Percentiles rank a stretch among this genome's conserved stretches.
phyloP scores from a whole-genome alignment of 1,140 invertebrate species.

The Asobara japonica region DNA sequence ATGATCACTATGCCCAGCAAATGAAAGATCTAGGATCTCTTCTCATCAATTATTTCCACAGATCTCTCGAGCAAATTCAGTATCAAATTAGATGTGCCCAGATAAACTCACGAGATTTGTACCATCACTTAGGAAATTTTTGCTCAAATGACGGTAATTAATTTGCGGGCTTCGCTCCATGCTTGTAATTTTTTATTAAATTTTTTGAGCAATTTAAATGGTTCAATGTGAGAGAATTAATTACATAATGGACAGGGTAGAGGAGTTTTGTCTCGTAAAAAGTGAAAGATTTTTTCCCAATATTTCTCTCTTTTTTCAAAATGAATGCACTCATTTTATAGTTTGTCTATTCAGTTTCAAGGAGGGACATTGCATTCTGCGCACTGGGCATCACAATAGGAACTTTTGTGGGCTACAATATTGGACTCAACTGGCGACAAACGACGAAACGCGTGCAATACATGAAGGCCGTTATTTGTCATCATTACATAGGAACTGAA shows the following conservation, averaged over 20 bases:
- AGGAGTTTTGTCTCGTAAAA: too few species aligned
- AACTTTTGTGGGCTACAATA: constrained; percentile 63
- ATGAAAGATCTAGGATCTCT: constrained; percentile 51
- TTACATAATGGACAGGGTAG: too few species aligned
- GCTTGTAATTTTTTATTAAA: constrained; percentile 41
- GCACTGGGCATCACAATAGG: constrained; percentile 65
- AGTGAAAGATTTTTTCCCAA: too few species aligned
- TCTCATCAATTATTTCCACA: constrained; percentile 51
- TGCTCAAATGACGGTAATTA: constrained; percentile 48
- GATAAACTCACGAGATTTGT: constrained; percentile 53
- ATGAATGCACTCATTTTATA: not conserved
- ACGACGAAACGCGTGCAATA: constrained; percentile 55
- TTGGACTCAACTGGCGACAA: constrained; percentile 58
- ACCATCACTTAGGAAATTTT: constrained; percentile 48
- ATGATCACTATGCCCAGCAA: constrained; percentile 54
- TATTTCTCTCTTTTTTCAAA: not conserved
- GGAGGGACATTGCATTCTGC: constrained; percentile 66
- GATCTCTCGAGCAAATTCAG: constrained; percentile 49
- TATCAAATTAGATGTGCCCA: constrained; percentile 50
- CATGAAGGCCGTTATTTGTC: constrained; percentile 69
- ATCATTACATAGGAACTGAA: constrained; percentile 67
- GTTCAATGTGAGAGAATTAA: too few species aligned
- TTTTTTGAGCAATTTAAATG: too few species aligned
- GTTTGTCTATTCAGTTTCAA: constrained; percentile 54
- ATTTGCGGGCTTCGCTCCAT: constrained; percentile 39